Evolutionary conservation across 2,888 invertebrate genomes (phyloP), one percentile per base, ranked within the genome.

Genomic region (Tenodera sinensis): DNA sequence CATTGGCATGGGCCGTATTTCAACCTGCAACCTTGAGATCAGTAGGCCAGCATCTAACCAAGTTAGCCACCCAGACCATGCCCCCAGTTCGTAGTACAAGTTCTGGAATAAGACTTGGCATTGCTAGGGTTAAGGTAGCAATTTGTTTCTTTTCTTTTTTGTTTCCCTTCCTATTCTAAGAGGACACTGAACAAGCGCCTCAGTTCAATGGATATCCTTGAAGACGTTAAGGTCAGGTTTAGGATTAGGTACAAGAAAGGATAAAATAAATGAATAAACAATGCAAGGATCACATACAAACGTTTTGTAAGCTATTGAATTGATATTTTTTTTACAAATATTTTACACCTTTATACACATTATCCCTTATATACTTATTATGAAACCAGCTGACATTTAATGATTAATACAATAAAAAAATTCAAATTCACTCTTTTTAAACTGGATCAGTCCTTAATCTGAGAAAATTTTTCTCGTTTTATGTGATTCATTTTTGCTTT

Each of bases 221-320:
- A n/a, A n/a, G n/a, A n/a, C n/a, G n/a, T n/a, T n/a, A 42, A 42
- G 42, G 42, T 12, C 7, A 71, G 20, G 20, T 20, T 71, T 20
- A 71, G 54, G 54, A 20, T 71, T 15, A 54, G 15, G 54, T 54
- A 54, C 15, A 54, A 8, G 25, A 71, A 20, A 20, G 54, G 54
- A 15, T 71, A 34, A 34, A 34, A 34, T 34, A 34, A 83, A 83
- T 81, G 54, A 83, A 84, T 84, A 84, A 84, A 88, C 83, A 88
- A 71, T 71, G 54, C 54, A 71, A 88, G 83, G 83, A 28, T 90
- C 88, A 89, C 89, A 89, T 90, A 90, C 88, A 90, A 90, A 90
- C 88, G 89, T 83, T 90, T 89, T 90, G 84, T 89, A 89, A 90
- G 90, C 89, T 90, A 89, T 89, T 90, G 89, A 90, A 89, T 82